A percentile compares a stretch with the other conserved stretches of the same genome.
Conservation (phyloP, 2,113 vertebrate genomes). For the Litocranius walleri region DNA sequence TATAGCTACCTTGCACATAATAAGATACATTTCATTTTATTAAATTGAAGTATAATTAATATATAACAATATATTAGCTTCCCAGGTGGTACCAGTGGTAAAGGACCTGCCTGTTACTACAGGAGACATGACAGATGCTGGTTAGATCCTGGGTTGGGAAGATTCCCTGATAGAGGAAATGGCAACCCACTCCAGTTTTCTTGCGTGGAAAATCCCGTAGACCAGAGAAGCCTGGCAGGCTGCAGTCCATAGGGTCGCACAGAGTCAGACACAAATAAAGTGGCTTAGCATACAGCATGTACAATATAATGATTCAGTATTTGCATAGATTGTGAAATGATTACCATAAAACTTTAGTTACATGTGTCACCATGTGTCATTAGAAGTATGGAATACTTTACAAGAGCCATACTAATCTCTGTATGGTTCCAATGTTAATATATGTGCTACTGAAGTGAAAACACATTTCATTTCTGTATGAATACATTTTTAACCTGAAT, state of each 20-base stretch:
- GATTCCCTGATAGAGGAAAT: not conserved
- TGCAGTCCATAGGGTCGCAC: not conserved
- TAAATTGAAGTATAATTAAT: not conserved
- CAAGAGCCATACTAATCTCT: not conserved
- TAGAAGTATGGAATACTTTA: not conserved
- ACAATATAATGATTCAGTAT: not conserved
- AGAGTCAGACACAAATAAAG: not conserved
- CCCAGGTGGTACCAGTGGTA: not conserved
- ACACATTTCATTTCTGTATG: not conserved
- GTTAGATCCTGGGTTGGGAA: not conserved
- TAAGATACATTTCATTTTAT: constrained; percentile 10
- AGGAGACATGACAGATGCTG: not conserved
- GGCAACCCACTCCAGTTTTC: not conserved
- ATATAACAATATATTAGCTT: not conserved
- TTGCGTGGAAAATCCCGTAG: not conserved
- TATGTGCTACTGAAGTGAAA: not conserved
- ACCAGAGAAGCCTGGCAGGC: not conserved
- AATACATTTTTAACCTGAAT: not conserved
- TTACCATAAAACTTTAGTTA: not conserved
- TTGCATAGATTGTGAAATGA: not conserved
- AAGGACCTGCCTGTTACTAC: not conserved
- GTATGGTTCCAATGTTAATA: not conserved
- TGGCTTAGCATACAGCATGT: not conserved
- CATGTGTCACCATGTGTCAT: not conserved
- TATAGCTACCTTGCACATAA: not conserved